Evolutionary conservation across 1,140 invertebrate species (phyloP), one percentile per base, ranked within the genome.

Genomic region (Listronotus bonariensis): DNA sequence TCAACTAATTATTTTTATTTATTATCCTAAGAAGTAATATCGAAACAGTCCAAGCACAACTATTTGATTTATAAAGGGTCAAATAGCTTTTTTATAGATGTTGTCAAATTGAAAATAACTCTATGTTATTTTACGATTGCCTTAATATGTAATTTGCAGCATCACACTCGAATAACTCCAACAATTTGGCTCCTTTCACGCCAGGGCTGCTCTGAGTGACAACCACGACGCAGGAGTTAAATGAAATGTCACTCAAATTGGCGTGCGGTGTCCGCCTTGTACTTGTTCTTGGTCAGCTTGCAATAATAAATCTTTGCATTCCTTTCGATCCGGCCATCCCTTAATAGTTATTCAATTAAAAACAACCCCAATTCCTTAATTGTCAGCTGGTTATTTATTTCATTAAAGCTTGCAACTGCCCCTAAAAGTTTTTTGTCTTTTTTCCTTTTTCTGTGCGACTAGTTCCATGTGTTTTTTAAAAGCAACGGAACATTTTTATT

Each of bases 161-260:
- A 74, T 74, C 71, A 72, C 74, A 72, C 66, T 73, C 69, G 72
- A 68, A 68, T 72, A 58, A 61, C 52, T 11, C 45, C 10, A 32
- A 20, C 63, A 63, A 69, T 63, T 67, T 48, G 32, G 38, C 49
- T 65, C 66, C 52, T 75, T 67, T 72, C 68, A 72, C 74, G 63
- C 64, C 67, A 74, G 46, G 48, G 66, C 58, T 56, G 42, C 31
- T 64, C 64, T 77, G 76, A 77, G 71, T 76, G 76, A 76, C 76
- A 76, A 73, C 63, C 68, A 59, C 65, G 62, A 68, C 67, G 68
- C 65, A 73, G 71, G 72, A 77, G 72, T 77, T 77, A 77, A 77
- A 77, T 77, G 76, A 77, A 77, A 77, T 70, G 76, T 77, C 76
- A 76, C 68, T 77, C 76, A 77, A 74, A 75, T 73, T 73, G 70